Evolutionary conservation across 2,888 invertebrate species (phyloP), one percentile per base, ranked within the genome.

Genomic region (Drosophila setosimentum): DNA sequence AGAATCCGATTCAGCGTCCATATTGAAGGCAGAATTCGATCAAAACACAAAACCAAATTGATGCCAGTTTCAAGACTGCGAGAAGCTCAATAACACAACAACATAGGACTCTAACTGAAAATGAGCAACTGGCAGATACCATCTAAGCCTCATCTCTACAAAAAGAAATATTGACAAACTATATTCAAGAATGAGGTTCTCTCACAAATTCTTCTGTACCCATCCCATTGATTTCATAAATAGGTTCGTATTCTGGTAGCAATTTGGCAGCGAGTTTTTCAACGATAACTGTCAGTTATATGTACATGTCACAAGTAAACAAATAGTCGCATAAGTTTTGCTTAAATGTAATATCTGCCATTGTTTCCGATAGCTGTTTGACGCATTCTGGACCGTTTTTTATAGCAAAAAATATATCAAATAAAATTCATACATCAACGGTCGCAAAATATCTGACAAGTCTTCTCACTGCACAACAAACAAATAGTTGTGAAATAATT

Each of bases 301-400:
- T n/a, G n/a, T n/a, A 8, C 3, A 37, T 37, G 18, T 8, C 3
- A 5, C 27, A 6, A n/a, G n/a, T 29, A 42, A 21, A 18, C 18
- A 42, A 42, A 42, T 11, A 4, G 11, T 21, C 11, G 21, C 21
- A 21, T 11, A 42, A 21, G 42, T 6, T 42, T 42, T 42, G 21
- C 42, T 21, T 11, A 42, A 42, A 50, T 29, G 32, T 27, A 5
- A 33, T 67, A 32, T 67, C 27, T 29, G 32, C 2, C 32, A 40
- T 4, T 50, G 50, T 32, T 54, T 32, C 32, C 40, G 35, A 68
- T 37, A 18, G 24, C 68, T 45, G 69, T n/a, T 37, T 67, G 13
- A 54, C 37, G 42, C 40, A 42, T 51, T 24, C 24, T 32, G 21
- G 16, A 16, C n/a, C 16, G 29, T 11, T 42, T 40, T 21, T 5